These are phyloP conservation scores for Zygogramma bicolorata DNA, from an alignment of 2,888 invertebrate species.

Conservation along the genomic window DNA sequence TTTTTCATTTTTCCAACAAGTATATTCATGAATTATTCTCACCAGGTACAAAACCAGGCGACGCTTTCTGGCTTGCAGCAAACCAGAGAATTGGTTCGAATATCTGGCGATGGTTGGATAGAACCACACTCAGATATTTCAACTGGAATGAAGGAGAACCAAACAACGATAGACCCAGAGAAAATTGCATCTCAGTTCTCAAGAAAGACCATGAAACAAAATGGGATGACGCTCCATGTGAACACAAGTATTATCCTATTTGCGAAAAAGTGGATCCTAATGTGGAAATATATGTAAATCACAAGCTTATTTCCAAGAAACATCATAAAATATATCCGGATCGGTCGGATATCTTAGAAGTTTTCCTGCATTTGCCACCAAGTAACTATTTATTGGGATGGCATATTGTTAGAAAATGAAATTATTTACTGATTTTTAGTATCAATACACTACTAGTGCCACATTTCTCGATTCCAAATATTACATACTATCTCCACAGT, in stretches of 20 bases:
- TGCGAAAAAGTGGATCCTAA: slow-evolving; percentile 20
- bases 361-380: neutral
- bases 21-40: neutral
- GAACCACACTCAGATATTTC: neutral
- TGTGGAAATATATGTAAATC: neutral
- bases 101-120: slow-evolving; percentile 9
- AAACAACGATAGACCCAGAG: slow-evolving; percentile 8
- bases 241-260: neutral
- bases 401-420: neutral
- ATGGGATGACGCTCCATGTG: slow-evolving; percentile 17
- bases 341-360: neutral
- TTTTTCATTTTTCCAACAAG: neutral
- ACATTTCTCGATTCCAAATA: too few relatives aligned
- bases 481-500: too few relatives aligned
- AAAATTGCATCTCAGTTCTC: slow-evolving; percentile 16
- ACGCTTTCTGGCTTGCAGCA: neutral
- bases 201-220: neutral
- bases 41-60: neutral
- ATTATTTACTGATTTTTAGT: too few relatives aligned
- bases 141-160: slow-evolving; percentile 22
- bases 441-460: too few relatives aligned
- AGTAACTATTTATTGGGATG: neutral
- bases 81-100: neutral
- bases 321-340: neutral
- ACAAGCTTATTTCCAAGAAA: neutral